Evolutionary conservation across 2,113 vertebrate species (phyloP), one percentile per base, ranked within the genome.

Genomic region (Neodon shergylaensis): DNA sequence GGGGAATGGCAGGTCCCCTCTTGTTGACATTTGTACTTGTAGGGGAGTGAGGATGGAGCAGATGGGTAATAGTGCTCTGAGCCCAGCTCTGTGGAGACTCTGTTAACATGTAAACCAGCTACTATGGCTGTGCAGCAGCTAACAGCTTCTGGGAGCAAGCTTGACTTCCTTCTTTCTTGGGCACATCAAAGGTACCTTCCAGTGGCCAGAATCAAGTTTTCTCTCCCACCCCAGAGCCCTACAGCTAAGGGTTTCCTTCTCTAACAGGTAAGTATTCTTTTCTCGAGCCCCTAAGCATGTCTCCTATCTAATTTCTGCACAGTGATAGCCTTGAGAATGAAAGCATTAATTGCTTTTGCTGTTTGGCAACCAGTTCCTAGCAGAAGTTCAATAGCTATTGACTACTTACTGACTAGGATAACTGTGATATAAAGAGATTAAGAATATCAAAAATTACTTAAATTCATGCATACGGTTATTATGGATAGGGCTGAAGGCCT

Each of bases 161-260:
- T 26, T 12, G 11, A 33, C 12, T 36, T 31, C 3, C 11, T 61
- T 31, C 2, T 22, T 66, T 58, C 31, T 54, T 13, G 3, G 21
- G 19, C 21, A 36, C 13, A 21, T 17, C 68, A 22, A 21, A 31
- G 24, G 13, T 3, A 7, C 6, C 3, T 42, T 47, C 16, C 65
- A 7, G 17, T 16, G 13, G 22, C 52, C 33, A 3, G 24, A 68
- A 26, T 1, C 24, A 42, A 42, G 5, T 13, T 58, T 36, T 36
- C 9, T 26, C 3, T 26, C 28, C 17, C 0, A 8, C 9, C 11
- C 22, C n/a, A 49, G 54, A 39, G 9, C 31, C 52, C 5, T 5
- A 3, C 28, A n/a, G 11, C 31, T 42, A 7, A 42, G 1, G 4
- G n/a, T 14, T 70, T 26, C 49, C 70, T 63, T 49, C 42, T 63